Conservation (phyloP, 2,113 vertebrate species). For the Phrynocephalus versicolor region DNA sequence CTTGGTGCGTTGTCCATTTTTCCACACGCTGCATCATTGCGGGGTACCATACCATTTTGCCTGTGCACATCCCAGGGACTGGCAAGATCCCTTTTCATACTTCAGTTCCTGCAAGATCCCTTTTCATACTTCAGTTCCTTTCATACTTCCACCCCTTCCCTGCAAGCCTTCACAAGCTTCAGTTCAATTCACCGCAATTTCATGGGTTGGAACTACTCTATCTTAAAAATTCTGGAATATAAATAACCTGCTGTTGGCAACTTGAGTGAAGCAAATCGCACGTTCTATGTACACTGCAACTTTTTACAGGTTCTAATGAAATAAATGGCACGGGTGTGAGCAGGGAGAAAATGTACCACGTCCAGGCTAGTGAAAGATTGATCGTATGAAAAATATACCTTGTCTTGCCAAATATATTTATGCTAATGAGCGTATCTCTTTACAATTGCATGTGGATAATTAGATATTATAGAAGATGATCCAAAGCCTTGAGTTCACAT, state of each 20-base stretch:
- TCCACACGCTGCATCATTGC: neutral
- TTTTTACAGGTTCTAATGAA: conserved; percentile 28
- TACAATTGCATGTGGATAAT: conserved; percentile 54
- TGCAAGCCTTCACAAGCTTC: too few relatives aligned
- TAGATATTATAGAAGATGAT: conserved; percentile 40
- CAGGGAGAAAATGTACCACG: conserved; percentile 24
- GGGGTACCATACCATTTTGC: too few relatives aligned
- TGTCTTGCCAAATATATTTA: conserved; percentile 54
- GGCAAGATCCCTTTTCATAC: too few relatives aligned
- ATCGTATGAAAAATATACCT: conserved; percentile 36
- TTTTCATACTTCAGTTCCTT: too few relatives aligned
- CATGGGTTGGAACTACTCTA: neutral
- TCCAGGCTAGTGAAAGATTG: conserved; percentile 32
- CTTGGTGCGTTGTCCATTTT: neutral
- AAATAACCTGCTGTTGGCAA: neutral
- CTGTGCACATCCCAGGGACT: too few relatives aligned
- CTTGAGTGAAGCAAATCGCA: conserved; percentile 16
- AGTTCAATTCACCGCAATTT: neutral
- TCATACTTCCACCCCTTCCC: too few relatives aligned
- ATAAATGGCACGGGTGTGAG: neutral
- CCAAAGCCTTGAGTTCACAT: conserved; percentile 47
- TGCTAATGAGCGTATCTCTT: conserved; percentile 50
- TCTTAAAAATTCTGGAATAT: neutral
- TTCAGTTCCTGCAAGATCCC: too few relatives aligned
- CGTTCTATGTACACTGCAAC: conserved; percentile 9